Percentiles rank a stretch among this genome's conserved stretches.
These are phyloP conservation scores for Drosophila yooni DNA, from an alignment of 2,888 invertebrate genomes.

Conservation along the genomic window DNA sequence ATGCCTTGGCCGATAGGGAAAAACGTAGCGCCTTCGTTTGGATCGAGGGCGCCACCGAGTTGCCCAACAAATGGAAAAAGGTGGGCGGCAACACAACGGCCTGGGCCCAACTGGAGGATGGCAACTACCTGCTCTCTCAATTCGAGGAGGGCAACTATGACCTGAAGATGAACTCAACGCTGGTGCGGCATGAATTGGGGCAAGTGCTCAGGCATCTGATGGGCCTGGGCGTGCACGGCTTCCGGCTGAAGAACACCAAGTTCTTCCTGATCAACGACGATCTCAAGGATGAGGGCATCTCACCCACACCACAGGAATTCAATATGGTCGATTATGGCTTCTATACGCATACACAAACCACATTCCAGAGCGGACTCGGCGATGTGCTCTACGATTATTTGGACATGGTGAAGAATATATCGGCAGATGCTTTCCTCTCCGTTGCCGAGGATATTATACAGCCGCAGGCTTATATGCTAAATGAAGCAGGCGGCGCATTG, in stretches of 20 bases:
- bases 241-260: constrained; percentile 89
- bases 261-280: constrained; percentile 86
- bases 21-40: constrained; percentile 93
- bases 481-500: constrained; percentile 57
- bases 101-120: constrained; percentile 76
- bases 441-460: constrained; percentile 82
- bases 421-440: constrained; percentile 85
- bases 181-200: constrained; percentile 88
- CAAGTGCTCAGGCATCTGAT: constrained; percentile 90
- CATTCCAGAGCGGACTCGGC: constrained; percentile 87
- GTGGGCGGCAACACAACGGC: constrained; percentile 78
- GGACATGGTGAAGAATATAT: constrained; percentile 87
- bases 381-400: constrained; percentile 88
- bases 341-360: constrained; percentile 88
- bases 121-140: constrained; percentile 91
- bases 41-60: constrained; percentile 85
- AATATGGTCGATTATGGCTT: constrained; percentile 87
- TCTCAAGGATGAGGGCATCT: constrained; percentile 85
- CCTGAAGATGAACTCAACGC: constrained; percentile 91
- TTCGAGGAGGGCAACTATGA: constrained; percentile 90
- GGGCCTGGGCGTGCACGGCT: constrained; percentile 91
- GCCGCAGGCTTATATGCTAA: constrained; percentile 76
- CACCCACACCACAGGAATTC: constrained; percentile 55
- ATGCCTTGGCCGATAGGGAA: constrained; percentile 87
- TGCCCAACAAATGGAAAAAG: constrained; percentile 91